Conservation (phyloP, 1,140 invertebrate species). For the Drosophila trapezifrons region DNA sequence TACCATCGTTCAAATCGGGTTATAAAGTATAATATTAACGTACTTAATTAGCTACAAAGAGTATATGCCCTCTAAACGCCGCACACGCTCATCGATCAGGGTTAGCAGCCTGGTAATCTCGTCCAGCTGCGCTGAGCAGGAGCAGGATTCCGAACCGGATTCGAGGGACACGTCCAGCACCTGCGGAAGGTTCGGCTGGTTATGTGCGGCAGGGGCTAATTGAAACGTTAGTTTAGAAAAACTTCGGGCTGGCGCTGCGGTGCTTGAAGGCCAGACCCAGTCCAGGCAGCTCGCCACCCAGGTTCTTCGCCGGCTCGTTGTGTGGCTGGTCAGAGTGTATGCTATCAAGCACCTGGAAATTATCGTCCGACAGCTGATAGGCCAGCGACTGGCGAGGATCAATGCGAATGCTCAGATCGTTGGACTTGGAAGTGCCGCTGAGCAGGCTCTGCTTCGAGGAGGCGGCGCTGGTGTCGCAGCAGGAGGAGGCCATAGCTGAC, state of each 20-base stretch:
- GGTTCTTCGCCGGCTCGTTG: not conserved
- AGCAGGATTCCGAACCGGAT: slow-evolving; percentile 54
- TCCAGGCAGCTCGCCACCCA: slow-evolving; percentile 1
- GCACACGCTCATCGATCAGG: slow-evolving; percentile 54
- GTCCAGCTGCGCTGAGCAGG: slow-evolving; percentile 54
- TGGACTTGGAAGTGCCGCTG: slow-evolving; percentile 39
- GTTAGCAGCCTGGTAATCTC: slow-evolving; percentile 42
- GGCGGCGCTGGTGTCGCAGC: slow-evolving; percentile 42
- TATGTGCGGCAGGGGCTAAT: slow-evolving; percentile 25
- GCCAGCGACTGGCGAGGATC: slow-evolving; percentile 72
- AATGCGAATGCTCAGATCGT: slow-evolving; percentile 70
- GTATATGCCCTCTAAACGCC: slow-evolving; percentile 57
- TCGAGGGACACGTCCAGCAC: slow-evolving; percentile 68
- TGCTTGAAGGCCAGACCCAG: slow-evolving; percentile 20
- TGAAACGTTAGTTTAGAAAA: slow-evolving; percentile 35
- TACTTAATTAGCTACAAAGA: slow-evolving; percentile 20
- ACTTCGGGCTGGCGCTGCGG: slow-evolving; percentile 9
- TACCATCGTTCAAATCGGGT: not conserved
- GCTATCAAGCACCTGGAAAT: slow-evolving; percentile 81
- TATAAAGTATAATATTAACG: not conserved
- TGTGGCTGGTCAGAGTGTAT: slow-evolving; percentile 55
- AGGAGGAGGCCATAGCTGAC: slow-evolving; percentile 43
- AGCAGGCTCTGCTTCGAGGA: slow-evolving; percentile 29
- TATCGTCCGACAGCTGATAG: slow-evolving; percentile 62
- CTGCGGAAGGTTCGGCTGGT: slow-evolving; percentile 64